These are phyloP conservation scores for Sycophila sp. DNA, from an alignment of 1,140 invertebrate genomes.

Conservation along the genomic window DNA sequence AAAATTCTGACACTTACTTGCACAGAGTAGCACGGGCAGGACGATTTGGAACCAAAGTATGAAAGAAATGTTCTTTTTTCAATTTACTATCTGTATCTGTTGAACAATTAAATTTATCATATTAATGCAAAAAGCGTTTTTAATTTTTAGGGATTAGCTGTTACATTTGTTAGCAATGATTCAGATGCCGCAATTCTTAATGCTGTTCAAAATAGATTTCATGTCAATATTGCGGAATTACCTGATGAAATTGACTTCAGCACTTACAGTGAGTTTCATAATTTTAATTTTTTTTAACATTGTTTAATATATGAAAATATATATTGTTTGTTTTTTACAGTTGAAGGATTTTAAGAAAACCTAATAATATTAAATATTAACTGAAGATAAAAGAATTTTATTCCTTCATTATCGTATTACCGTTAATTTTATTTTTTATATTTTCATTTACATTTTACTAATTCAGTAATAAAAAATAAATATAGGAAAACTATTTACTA, in stretches of 20 bases:
- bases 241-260: constrained; percentile 98
- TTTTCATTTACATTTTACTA: too few relatives aligned
- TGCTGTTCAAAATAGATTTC: constrained; percentile 98
- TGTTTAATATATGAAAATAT: background rate
- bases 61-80: too few relatives aligned
- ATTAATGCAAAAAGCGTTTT: background rate
- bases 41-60: constrained; percentile 95
- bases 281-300: constrained; percentile 17
- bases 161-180: constrained; percentile 98
- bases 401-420: too few relatives aligned
- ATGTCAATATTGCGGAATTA: constrained; percentile 97
- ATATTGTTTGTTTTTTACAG: constrained; percentile 44
- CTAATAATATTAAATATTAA: too few relatives aligned
- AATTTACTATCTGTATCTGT: too few relatives aligned
- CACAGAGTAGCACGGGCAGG: constrained; percentile 98
- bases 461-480: too few relatives aligned
- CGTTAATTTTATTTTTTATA: too few relatives aligned
- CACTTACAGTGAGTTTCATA: constrained; percentile 85
- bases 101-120: too few relatives aligned
- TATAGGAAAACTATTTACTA: background rate
- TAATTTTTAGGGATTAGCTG: constrained; percentile 87
- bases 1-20: constrained; percentile 98
- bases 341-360: too few relatives aligned
- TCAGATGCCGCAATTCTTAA: constrained; percentile 97
- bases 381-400: too few relatives aligned